phyloP scores from a whole-genome alignment of 2,797 vertebrate species.

The Pterois miles region DNA sequence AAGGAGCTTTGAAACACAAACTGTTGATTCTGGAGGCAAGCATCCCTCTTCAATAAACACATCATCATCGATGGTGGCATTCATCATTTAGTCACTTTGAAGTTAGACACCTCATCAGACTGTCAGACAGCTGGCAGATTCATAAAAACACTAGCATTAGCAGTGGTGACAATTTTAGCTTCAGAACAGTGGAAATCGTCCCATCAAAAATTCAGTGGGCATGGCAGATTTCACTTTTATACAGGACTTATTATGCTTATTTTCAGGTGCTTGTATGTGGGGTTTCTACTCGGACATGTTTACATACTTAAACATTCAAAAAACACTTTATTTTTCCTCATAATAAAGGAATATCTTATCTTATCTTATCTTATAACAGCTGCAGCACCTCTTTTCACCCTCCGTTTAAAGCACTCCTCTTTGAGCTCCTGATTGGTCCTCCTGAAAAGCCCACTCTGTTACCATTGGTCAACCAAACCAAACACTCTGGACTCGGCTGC shows the following conservation, averaged over 20 bases:
- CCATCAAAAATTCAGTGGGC: not conserved
- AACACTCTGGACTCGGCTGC: accelerated
- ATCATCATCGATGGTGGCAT: conserved; percentile 38
- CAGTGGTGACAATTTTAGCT: not conserved
- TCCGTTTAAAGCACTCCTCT: too few relatives aligned
- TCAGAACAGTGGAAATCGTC: not conserved
- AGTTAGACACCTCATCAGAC: conserved; percentile 37
- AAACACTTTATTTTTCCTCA: too few relatives aligned
- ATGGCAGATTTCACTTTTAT: not conserved
- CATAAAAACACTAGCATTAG: conserved; percentile 19
- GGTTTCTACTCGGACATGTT: too few relatives aligned
- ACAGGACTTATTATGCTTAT: too few relatives aligned
- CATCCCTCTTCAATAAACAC: conserved; percentile 45
- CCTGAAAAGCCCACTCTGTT: too few relatives aligned
- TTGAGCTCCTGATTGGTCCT: too few relatives aligned
- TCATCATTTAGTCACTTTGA: conserved; percentile 54
- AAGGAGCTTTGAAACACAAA: conserved; percentile 63
- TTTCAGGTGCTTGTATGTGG: too few relatives aligned
- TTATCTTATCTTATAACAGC: too few relatives aligned
- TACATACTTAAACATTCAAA: too few relatives aligned
- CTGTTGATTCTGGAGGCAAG: conserved; percentile 52
- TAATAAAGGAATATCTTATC: too few relatives aligned
- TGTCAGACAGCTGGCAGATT: conserved; percentile 5
- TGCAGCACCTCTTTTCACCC: too few relatives aligned
- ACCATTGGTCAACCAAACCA: too few relatives aligned